Base-by-base conservation (phyloP, 1,140 invertebrate species). In the Calliphora vicina region DNA sequence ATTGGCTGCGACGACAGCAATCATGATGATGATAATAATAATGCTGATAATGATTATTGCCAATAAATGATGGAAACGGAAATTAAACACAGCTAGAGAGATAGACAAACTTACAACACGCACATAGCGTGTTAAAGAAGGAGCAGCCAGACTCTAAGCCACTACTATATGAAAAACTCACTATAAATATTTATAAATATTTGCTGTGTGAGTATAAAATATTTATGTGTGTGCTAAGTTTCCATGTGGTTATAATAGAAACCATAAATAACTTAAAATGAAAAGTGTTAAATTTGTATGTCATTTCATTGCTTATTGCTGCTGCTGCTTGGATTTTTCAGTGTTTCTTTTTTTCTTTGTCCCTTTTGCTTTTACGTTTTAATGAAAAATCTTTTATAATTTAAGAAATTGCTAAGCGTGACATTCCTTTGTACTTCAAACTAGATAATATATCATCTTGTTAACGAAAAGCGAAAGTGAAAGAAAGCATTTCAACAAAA, bases 11-110 rank as follows among this genome's bases (percentile, higher is more conserved):
- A 35, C 35, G 35, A 35, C 35, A 35, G 35, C 10, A 35, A 35
- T 35, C 35, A 35, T 35, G 35, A 8, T 27, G 26, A 72, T 25
- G 67, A 25, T 74, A 6, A 57, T 15, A 15, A 57, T 17, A n/a
- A 57, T 17, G 61, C 13, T 23, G 61, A 67, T 17, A 4, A 67
- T 67, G 61, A 67, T 78, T 35, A 78, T 78, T 78, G 42, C 42
- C 74, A 78, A 78, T 78, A 78, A 78, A 78, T 78, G 74, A 78
- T 78, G 74, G 35, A 42, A 78, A 78, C 74, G 74, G 35, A 78
- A 78, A 78, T 78, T 78, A 43, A 78, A 78, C 74, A 78, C 74
- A 43, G n/a, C 35, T 57, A n/a, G 15, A n/a, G 50, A 35, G 35
- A 35, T 35, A 35, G 35, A 57, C 17, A 57, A 35, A 35, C 35